Evolutionary conservation across 1,140 invertebrate genomes (phyloP).

Genomic region (Drosophila varians): DNA sequence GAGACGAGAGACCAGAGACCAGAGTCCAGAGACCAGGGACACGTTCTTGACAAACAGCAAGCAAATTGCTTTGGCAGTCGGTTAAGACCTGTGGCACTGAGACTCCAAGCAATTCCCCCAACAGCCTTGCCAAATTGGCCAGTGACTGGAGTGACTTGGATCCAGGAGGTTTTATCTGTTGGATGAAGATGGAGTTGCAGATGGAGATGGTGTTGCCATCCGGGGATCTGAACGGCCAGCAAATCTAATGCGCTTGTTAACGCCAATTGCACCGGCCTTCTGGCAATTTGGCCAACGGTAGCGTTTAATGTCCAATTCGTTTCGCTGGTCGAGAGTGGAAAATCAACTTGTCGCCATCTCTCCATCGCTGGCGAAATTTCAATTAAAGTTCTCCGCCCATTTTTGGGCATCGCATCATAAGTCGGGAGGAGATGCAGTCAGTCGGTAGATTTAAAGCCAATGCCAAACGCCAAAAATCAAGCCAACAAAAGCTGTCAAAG

Average conservation of each 20-base stretch:
- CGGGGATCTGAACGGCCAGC: conserved; percentile 22
- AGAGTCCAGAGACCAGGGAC: conserved; percentile 16
- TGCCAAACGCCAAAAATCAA: conserved; percentile 29
- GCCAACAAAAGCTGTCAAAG: conserved; percentile 72
- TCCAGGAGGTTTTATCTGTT: not conserved
- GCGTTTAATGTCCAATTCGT: conserved; percentile 81
- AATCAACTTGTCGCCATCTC: conserved; percentile 74
- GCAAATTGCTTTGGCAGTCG: conserved; percentile 75
- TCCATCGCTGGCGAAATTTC: conserved; percentile 60
- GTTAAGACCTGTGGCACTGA: conserved; percentile 43
- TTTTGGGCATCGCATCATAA: conserved; percentile 44
- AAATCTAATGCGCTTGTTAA: conserved; percentile 76
- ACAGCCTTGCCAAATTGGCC: conserved; percentile 78
- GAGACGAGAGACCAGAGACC: not conserved
- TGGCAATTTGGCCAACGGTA: conserved; percentile 80
- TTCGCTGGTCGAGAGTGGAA: conserved; percentile 67
- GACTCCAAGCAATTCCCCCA: conserved; percentile 65
- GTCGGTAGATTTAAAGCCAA: conserved; percentile 51
- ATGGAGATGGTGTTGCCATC: conserved; percentile 1
- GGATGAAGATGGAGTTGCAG: not conserved
- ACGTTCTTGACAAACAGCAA: conserved; percentile 60
- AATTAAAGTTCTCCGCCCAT: conserved; percentile 65
- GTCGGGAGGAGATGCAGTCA: conserved; percentile 2
- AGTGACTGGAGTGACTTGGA: conserved; percentile 60
- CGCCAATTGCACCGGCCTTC: conserved; percentile 66